Evolutionary conservation across 2,113 vertebrate genomes (phyloP), one percentile per base, ranked within the genome.

Genomic region (Phoxinus phoxinus): DNA sequence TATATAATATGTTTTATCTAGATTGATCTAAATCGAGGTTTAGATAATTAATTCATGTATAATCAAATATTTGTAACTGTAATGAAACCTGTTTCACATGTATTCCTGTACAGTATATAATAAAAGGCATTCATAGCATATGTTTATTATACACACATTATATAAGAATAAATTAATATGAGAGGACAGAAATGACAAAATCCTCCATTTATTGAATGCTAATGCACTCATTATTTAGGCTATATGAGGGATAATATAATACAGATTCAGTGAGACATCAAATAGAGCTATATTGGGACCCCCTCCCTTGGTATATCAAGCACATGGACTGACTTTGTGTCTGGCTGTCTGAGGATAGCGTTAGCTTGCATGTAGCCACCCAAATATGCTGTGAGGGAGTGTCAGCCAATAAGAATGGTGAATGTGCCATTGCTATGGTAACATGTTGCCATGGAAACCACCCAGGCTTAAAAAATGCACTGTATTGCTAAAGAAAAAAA

Each of bases 371-470:
- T 63, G 74, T 48, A 76, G 27, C 79, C 86, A 69, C 85, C 83
- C 79, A 86, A 87, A 89, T 75, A 79, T 87, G 74, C 81, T 72
- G 83, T 32, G 46, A 81, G 75, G n/a, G 71, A 32, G 81, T 69
- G 80, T 59, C 25, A 51, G 12, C 44, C 3, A 56, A 61, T 19
- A 87, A 56, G 46, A 37, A 59, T 51, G 63, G n/a, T 35, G 59
- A 76, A 59, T 75, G 79, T 82, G 75, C 72, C 61, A 79, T 88
- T 88, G 82, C 87, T 86, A 87, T 88, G 86, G 86, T 74, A 85
- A 85, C 86, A 77, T 2, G 82, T 90, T 87, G 37, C 85, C 84
- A 85, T 59, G 87, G 74, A 77, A 85, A 87, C 89, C 44, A 35
- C 58, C 51, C 79, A 65, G 0, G 48, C 56, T 76, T 48, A 73